A percentile compares a stretch with the other conserved stretches of the same genome.
These are phyloP conservation scores for Gryllus bimaculatus DNA, from an alignment of 1,140 invertebrate genomes.

Conservation along the genomic window DNA sequence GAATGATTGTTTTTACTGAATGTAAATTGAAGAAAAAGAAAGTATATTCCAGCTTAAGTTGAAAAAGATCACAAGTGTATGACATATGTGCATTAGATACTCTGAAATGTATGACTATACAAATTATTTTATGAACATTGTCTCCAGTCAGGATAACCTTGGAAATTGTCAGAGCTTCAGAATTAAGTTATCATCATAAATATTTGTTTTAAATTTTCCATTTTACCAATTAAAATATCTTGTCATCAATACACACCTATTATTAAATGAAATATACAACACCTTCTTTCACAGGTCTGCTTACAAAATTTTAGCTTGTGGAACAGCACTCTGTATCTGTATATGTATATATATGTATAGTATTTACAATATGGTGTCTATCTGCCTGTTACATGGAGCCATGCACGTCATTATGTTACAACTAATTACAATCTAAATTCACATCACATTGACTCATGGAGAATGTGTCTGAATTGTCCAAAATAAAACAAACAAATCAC, in stretches of 20 bases:
- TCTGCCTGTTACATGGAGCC: not conserved
- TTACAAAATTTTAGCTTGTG: not conserved
- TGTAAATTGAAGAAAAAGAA: not conserved
- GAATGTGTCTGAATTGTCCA: not conserved
- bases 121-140: not conserved
- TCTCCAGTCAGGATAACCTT: not conserved
- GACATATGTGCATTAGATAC: not conserved
- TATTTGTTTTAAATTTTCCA: not conserved
- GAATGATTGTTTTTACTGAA: not conserved
- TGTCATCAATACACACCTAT: not conserved
- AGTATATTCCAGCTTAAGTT: not conserved
- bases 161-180: not conserved
- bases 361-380: not conserved
- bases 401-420: not conserved
- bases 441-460: not conserved
- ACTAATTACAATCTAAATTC: not conserved
- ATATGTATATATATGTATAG: not conserved
- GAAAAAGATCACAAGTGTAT: not conserved
- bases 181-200: not conserved
- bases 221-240: not conserved
- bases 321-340: not conserved
- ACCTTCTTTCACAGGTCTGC: not conserved
- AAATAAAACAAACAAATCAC: too few relatives aligned
- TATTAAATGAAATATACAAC: constrained; percentile 1
- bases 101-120: not conserved